Base-by-base conservation (phyloP, 2,888 invertebrate species). In the Perizoma flavofasciatum region DNA sequence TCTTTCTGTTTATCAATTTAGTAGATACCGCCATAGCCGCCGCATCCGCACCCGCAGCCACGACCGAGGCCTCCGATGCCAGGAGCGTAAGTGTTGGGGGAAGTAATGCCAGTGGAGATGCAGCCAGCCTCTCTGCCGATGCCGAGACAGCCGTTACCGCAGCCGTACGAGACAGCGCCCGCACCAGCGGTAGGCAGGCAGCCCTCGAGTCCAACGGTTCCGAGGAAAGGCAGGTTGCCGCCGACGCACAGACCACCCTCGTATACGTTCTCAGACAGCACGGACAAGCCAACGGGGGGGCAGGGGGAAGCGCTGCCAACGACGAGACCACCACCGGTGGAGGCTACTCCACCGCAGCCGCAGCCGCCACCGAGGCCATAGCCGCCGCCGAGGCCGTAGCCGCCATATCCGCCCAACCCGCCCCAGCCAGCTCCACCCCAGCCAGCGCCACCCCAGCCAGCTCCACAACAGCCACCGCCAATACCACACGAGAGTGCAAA, bases 191-290 rank as follows among this genome's bases (percentile, higher is more conserved):
- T 71, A n/a, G 76, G 73, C 6, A 82, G 46, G 8, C 65, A 65
- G 6, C 81, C 79, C 49, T 81, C 76, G 10, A 83, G 48, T 4
- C 61, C 77, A 0, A 80, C 76, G 8, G 78, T 67, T 4, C 79
- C 77, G 0, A 79, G 55, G 69, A 81, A 79, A 4, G 79, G 82
- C 22, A 83, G 61, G 50, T 78, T 72, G 51, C 83, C 83, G 41
- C 68, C 68, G 0, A 78, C 75, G 5, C 63, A 54, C n/a, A 82
- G 59, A n/a, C 66, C 53, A 4, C 82, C 83, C 58, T 79, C 79
- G 59, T 74, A 78, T 0, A 68, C 70, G 55, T 82, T 82, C 44
- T 81, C 81, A 47, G 82, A 79, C 4, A 71, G 58, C 34, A 82
- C 68, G 6, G 77, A 72, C 7, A 83, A 69, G 0, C 83, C 82